A percentile compares a stretch with the other conserved stretches of the same genome.
These are phyloP conservation scores for Mastomys natalensis DNA, from an alignment of 2,113 vertebrate species.

Conservation along the genomic window DNA sequence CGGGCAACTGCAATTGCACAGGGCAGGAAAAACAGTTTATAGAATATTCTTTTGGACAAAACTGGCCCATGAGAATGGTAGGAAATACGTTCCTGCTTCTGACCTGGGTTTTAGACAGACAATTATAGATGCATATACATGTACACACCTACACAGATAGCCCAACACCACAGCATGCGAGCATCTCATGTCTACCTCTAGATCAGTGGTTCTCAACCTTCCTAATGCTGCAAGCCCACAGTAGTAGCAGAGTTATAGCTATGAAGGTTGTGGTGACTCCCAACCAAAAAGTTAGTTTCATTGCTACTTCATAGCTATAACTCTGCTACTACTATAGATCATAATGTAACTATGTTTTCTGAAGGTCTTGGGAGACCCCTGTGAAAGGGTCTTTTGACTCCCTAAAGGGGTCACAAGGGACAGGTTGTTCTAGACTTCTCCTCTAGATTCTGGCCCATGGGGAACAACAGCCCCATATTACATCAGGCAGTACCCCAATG, in stretches of 20 bases:
- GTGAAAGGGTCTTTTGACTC: neutral
- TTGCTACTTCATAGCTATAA: neutral
- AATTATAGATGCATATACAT: neutral
- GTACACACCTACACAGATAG: neutral
- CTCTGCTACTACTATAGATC: neutral
- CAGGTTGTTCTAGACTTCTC: neutral
- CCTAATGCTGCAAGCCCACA: neutral
- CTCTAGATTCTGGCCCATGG: neutral
- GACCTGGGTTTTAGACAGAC: neutral
- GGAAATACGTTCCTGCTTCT: neutral
- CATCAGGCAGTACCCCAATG: neutral
- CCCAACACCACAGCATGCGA: too few relatives aligned
- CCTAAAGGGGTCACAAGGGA: neutral
- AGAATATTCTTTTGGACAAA: neutral
- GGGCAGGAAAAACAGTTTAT: neutral
- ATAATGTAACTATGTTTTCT: neutral
- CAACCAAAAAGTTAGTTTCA: neutral
- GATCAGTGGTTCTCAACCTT: neutral
- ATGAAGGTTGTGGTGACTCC: neutral
- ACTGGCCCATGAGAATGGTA: neutral
- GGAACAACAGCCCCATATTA: neutral
- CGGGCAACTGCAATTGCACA: neutral
- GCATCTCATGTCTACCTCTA: neutral
- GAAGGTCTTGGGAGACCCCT: neutral
- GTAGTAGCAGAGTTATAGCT: too few relatives aligned